These are phyloP conservation scores for Vanessa cardui DNA, from an alignment of 2,888 invertebrate genomes.

Conservation along the genomic window DNA sequence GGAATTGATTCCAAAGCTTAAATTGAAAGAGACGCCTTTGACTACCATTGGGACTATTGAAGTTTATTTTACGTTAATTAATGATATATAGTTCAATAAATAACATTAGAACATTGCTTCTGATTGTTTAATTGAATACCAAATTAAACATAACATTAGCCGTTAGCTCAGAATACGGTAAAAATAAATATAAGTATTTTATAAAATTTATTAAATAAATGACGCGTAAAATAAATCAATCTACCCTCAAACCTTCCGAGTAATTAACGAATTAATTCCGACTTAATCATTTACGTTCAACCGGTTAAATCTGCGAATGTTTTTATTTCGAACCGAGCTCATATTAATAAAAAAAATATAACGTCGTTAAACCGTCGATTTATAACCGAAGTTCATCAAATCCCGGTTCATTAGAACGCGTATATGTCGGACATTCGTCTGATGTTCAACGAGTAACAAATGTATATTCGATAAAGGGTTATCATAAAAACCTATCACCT, in stretches of 20 bases:
- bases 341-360: neutral
- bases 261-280: neutral
- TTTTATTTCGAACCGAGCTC: neutral
- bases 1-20: no score
- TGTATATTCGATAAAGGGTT: slow-evolving; percentile 67
- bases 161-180: no score
- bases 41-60: no score
- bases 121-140: no score
- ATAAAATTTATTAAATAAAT: no score
- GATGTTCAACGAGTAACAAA: slow-evolving; percentile 47
- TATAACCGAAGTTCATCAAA: slow-evolving; percentile 14
- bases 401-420: slow-evolving; percentile 16
- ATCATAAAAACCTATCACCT: slow-evolving; percentile 77
- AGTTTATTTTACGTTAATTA: no score
- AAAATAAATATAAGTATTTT: no score
- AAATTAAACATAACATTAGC: no score
- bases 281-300: neutral
- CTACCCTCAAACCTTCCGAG: neutral
- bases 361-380: slow-evolving; percentile 9
- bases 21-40: no score
- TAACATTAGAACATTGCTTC: no score
- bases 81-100: no score
- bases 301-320: neutral
- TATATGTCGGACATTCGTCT: slow-evolving; percentile 26
- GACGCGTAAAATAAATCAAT: no score